A percentile compares a stretch with the other conserved stretches of the same genome.
These are phyloP conservation scores for Notechis scutatus DNA, from an alignment of 2,113 vertebrate species.

Conservation along the genomic window DNA sequence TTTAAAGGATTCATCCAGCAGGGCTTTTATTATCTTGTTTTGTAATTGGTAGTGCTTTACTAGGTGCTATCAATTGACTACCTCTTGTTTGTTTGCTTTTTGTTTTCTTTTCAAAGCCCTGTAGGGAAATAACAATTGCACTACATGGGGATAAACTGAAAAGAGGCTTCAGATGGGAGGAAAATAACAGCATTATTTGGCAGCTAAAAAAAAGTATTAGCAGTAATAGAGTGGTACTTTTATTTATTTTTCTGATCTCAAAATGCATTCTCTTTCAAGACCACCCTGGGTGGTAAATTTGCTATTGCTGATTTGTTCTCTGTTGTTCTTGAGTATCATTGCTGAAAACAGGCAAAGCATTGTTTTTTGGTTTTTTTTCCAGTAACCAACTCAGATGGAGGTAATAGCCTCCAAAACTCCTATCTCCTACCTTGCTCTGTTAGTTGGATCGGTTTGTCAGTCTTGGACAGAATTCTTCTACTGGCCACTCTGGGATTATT, in stretches of 20 bases:
- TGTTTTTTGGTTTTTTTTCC: not conserved
- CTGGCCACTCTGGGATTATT: not conserved
- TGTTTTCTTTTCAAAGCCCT: not conserved
- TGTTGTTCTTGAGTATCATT: not conserved
- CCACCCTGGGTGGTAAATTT: not conserved
- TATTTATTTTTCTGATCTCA: not conserved
- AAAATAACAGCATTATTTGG: not conserved
- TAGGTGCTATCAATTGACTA: not conserved
- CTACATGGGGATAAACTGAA: not conserved
- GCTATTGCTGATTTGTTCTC: not conserved
- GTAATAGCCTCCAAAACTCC: not conserved
- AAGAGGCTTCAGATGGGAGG: not conserved
- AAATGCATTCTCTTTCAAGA: not conserved
- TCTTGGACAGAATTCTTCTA: not conserved
- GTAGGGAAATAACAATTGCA: not conserved
- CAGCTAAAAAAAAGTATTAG: not conserved
- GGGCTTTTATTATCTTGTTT: not conserved
- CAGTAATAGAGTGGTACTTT: not conserved
- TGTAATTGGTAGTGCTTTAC: not conserved
- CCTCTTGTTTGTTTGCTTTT: not conserved
- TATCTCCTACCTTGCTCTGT: not conserved
- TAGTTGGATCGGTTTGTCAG: not conserved
- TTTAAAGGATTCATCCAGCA: not conserved
- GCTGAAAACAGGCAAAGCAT: not conserved
- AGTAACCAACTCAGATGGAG: not conserved